Evolutionary conservation across 2,797 vertebrate species (phyloP).

Genomic region (Sebastes flavidus): DNA sequence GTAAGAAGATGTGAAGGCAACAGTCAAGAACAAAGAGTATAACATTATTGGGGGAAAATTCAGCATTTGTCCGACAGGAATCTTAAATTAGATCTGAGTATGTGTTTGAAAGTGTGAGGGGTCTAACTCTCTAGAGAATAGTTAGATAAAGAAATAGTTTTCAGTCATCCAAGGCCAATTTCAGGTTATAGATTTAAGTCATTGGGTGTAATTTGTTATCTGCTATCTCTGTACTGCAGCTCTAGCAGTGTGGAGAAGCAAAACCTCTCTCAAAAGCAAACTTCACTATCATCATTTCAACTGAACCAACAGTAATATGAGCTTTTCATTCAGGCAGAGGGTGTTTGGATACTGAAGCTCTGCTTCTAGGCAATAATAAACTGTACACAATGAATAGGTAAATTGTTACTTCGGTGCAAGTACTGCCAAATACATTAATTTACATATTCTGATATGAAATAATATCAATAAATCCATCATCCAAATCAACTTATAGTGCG

Average conservation of each 20-base stretch:
- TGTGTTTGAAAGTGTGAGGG: not conserved
- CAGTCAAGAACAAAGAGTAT: not conserved
- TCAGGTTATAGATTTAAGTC: not conserved
- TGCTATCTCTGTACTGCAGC: conserved; percentile 2
- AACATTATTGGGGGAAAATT: not conserved
- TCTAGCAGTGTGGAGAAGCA: not conserved
- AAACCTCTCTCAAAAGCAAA: not conserved
- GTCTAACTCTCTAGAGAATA: not conserved
- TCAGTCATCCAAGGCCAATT: not conserved
- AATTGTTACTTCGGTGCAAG: not conserved
- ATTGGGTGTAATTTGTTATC: not conserved
- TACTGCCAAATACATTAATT: not conserved
- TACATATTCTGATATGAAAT: not conserved
- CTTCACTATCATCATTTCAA: not conserved
- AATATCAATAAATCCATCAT: rapidly evolving
- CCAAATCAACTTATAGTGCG: not conserved
- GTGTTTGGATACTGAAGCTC: not conserved
- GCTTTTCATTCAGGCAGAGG: not conserved
- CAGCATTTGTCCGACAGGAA: not conserved
- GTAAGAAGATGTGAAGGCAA: not conserved
- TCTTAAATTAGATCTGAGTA: not conserved
- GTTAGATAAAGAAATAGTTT: not conserved
- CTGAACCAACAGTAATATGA: not conserved
- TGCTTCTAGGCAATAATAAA: not conserved
- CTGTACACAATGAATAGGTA: not conserved